These are phyloP conservation scores for Caenorhabditis tropicalis DNA, from an alignment of 1,140 invertebrate species.

Conservation along the genomic window DNA sequence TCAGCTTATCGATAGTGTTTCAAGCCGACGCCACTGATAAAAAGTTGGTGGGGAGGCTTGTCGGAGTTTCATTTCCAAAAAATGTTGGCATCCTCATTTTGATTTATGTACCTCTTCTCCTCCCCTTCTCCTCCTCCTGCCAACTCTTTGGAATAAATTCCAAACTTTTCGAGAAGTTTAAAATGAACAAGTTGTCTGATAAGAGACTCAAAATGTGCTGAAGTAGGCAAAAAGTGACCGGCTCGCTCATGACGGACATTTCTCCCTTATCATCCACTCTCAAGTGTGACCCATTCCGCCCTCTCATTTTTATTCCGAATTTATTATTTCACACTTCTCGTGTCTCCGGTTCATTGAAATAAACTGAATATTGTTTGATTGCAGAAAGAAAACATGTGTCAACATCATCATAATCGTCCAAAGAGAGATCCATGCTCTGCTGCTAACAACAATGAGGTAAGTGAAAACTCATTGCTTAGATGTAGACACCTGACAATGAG, in stretches of 20 bases:
- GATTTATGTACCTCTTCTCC: not conserved
- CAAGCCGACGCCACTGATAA: not conserved
- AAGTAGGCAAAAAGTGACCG: conserved; percentile 4
- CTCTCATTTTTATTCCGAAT: not conserved
- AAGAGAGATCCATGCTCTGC: conserved; percentile 46
- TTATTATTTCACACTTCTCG: not conserved
- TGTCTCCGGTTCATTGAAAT: not conserved
- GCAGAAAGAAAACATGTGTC: not conserved
- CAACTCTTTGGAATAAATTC: not conserved
- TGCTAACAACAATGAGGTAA: conserved; percentile 35
- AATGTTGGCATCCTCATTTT: no score
- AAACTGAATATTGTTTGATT: not conserved
- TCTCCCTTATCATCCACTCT: not conserved
- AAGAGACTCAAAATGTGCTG: not conserved
- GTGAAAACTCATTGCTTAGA: not conserved
- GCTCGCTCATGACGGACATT: no score
- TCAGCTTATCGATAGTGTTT: conserved; percentile 34
- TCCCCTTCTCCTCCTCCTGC: not conserved
- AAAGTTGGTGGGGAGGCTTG: not conserved
- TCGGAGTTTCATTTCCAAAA: no score
- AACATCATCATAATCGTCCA: not conserved
- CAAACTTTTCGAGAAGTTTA: not conserved
- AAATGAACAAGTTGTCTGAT: not conserved
- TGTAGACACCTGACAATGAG: no score
- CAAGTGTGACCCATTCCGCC: not conserved